Evolutionary conservation across 2,888 invertebrate species (phyloP), one percentile per base, ranked within the genome.

Genomic region (Myopa testacea): DNA sequence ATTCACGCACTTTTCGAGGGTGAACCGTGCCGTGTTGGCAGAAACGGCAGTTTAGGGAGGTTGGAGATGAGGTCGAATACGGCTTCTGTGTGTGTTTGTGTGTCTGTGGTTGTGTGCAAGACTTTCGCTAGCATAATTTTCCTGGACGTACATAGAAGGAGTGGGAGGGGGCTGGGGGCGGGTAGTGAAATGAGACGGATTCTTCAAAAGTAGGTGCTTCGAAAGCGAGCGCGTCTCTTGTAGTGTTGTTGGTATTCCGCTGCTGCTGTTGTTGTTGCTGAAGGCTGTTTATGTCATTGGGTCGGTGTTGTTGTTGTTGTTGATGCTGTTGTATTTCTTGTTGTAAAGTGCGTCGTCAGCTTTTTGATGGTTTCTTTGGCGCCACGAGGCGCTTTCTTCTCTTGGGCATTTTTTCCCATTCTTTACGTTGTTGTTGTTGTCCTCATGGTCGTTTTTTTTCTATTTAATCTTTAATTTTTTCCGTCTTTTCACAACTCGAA

Each of bases 1-100:
- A 80, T 81, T 82, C 81, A 81, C 78, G 78, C 81, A 82, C 81
- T 82, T 81, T 80, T 80, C 14, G 55, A n/a, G 71, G 14, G 68
- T 38, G 16, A 19, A 10, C 40, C n/a, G 38, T 7, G 63, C 40
- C n/a, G 38, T 7, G 63, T 19, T 68, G 68, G 45, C n/a, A 10
- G 68, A 0, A 8, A 8, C 65, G 16, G 65, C 37, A 6, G 40
- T 12, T 5, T 65, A 4, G 34, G 26, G 34, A 8, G 8, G 34
- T 14, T 26, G 65, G 34, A 14, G 34, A 5, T 26, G 26, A 34
- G 19, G 65, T 65, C n/a, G 65, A 4, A 7, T 12, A 12, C 12
- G 50, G 50, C 50, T 6, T 6, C 12, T 65, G 37, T 65, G 65
- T 26, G 37, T 65, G 26, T 19, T 4, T 7, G 65, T 65, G 65